Percentiles rank a stretch among this genome's conserved stretches.
Conservation (phyloP, 2,113 vertebrate genomes). For the Nycticryphes semicollaris region DNA sequence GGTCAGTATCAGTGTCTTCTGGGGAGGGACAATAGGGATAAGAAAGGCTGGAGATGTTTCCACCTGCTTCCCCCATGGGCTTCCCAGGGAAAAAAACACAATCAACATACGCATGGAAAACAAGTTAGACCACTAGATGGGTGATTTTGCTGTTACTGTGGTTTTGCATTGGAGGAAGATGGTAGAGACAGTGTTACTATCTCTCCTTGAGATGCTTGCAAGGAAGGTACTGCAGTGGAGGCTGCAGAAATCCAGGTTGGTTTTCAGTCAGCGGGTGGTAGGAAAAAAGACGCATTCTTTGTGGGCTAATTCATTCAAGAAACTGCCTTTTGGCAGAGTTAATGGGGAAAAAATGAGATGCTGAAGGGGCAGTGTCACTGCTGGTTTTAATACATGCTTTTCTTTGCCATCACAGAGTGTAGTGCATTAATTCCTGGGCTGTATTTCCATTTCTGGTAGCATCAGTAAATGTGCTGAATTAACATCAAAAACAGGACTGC, state of each 20-base stretch:
- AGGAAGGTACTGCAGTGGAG: neutral
- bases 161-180: neutral
- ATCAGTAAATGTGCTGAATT: neutral
- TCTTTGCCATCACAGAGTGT: neutral
- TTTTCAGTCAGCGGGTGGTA: neutral
- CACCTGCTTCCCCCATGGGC: neutral
- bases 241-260: neutral
- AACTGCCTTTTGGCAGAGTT: neutral
- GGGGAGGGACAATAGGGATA: accelerated
- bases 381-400: neutral
- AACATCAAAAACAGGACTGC: neutral
- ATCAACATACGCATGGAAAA: neutral
- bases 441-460: neutral
- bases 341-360: neutral
- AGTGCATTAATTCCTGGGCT: neutral
- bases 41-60: neutral
- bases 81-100: neutral
- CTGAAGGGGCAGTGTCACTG: neutral
- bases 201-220: neutral
- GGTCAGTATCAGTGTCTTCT: neutral
- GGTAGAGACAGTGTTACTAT: neutral
- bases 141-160: neutral
- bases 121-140: neutral
- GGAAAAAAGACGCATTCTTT: neutral
- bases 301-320: neutral